Base-by-base conservation (phyloP, 1,140 invertebrate species). In the Apis cerana region DNA sequence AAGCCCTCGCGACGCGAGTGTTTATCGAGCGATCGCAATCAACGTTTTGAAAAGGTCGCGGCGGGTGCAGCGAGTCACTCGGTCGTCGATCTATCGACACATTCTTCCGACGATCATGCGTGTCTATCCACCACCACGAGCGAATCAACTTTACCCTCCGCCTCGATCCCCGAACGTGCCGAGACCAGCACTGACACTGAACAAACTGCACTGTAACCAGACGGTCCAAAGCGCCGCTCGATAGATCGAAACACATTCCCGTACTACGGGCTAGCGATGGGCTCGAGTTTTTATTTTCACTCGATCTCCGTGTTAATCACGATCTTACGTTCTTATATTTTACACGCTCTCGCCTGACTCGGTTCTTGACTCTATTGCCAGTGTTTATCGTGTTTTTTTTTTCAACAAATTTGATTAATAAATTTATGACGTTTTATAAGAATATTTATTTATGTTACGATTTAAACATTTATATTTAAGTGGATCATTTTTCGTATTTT, bases 141-240 rank as follows among this genome's bases (percentile, higher is more conserved):
- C 52, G 21, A 59, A 23, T 21, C 74, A 4, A 69, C 72, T 64
- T 56, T 76, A 48, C 43, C 56, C n/a, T 68, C 56, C 85, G 76
- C 23, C 52, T 48, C 85, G 81, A 83, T 70, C 75, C 64, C 81
- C 79, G 87, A 79, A 17, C 78, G 84, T 79, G 81, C 70, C 75
- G 78, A 74, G 70, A 50, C 58, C 84, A 84, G 64, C 58, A 84
- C 87, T 88, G 87, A 69, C 67, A 81, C 80, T 81, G 87, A 88
- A 61, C 23, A 58, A 80, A 48, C 65, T 76, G 23, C 15, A 85
- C 69, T 27, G 77, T 64, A 58, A 72, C 71, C 62, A 62, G 74
- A n/a, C 65, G 23, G 58, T n/a, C 64, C 59, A 69, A 82, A 82
- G 81, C 75, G 81, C 81, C 80, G 71, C 33, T 64, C 70, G 52